Evolutionary conservation across 1,140 invertebrate genomes (phyloP).

Genomic region (Orchestia grillus): DNA sequence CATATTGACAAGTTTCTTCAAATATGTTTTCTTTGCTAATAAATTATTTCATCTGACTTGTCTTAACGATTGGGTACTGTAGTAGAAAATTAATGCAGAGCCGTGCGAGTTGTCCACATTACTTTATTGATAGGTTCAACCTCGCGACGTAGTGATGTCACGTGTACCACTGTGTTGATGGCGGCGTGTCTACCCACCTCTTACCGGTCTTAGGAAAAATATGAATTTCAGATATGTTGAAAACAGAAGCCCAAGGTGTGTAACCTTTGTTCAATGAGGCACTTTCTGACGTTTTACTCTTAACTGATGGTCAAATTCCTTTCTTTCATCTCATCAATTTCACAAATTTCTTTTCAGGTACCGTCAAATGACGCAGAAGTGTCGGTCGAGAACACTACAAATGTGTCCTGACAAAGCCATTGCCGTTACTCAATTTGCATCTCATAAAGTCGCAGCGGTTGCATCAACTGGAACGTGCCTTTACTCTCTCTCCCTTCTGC

Average conservation of each 20-base stretch:
- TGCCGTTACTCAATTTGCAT: background rate
- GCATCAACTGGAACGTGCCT: background rate
- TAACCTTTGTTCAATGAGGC: background rate
- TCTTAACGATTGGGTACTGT: too few relatives aligned
- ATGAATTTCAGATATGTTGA: background rate
- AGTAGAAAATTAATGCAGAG: too few relatives aligned
- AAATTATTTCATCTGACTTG: too few relatives aligned
- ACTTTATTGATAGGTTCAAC: too few relatives aligned
- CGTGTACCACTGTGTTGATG: too few relatives aligned
- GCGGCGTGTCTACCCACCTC: too few relatives aligned
- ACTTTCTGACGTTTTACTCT: background rate
- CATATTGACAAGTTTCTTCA: too few relatives aligned
- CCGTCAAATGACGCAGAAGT: background rate
- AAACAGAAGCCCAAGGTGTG: background rate
- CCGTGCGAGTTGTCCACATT: too few relatives aligned
- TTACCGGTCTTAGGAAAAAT: too few relatives aligned
- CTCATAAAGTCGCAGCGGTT: background rate
- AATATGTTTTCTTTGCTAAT: too few relatives aligned
- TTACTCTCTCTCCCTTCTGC: background rate
- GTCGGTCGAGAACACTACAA: background rate
- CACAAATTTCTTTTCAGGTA: background rate
- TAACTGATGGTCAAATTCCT: background rate
- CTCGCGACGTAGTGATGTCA: too few relatives aligned
- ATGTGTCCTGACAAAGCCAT: background rate
- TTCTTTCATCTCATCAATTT: background rate